Evolutionary conservation across 2,113 vertebrate genomes (phyloP).

Genomic region (Gymnogyps californianus): DNA sequence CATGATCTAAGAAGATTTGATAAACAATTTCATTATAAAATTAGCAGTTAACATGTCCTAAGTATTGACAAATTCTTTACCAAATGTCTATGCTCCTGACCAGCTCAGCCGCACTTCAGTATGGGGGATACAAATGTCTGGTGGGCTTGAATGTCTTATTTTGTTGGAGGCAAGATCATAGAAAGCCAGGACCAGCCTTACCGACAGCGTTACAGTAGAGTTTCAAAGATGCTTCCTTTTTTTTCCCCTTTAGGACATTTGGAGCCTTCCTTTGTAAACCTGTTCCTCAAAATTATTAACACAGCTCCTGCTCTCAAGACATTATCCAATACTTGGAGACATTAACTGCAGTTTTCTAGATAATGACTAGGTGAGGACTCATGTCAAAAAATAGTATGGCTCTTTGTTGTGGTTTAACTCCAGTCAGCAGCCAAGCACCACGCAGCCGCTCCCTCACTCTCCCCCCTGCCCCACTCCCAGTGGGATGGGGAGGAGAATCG

Average conservation of each 20-base stretch:
- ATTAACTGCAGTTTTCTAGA: background rate
- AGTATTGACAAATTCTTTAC: background rate
- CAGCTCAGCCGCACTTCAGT: accelerated
- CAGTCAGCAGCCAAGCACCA: too few species aligned
- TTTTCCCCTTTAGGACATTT: background rate
- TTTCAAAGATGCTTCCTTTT: background rate
- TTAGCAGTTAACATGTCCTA: background rate
- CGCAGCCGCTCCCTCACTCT: too few species aligned
- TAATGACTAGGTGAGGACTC: background rate
- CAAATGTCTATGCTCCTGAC: background rate
- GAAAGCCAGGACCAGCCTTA: background rate
- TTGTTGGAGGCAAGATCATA: background rate
- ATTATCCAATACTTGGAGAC: background rate
- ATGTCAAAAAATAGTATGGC: background rate
- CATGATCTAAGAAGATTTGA: background rate
- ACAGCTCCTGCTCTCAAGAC: background rate
- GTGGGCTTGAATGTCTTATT: background rate
- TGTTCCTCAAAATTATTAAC: background rate
- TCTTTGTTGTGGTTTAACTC: background rate
- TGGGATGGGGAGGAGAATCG: too few species aligned
- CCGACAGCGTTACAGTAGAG: background rate
- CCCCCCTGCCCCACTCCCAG: too few species aligned
- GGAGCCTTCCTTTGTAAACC: background rate
- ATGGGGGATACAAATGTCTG: background rate
- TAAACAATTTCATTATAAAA: background rate